A percentile compares a stretch with the other conserved stretches of the same genome.
Conservation (phyloP, 2,888 invertebrate genomes). For the Dolomedes plantarius region DNA sequence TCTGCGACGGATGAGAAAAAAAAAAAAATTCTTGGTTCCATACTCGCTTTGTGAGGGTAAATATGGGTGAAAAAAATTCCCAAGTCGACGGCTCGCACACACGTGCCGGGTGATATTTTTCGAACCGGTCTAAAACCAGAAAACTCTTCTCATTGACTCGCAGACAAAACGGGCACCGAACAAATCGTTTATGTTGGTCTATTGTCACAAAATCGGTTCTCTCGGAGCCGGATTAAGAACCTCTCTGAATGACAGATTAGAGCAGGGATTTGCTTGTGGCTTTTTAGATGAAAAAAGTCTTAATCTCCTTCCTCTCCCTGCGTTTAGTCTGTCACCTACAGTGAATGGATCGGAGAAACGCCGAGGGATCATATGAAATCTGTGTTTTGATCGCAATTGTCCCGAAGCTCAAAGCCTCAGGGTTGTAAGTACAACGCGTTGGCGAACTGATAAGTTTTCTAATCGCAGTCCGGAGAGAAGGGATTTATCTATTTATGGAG, state of each 20-base stretch:
- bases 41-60: not conserved
- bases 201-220: constrained; percentile 61
- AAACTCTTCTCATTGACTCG: constrained; percentile 39
- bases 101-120: constrained; percentile 51
- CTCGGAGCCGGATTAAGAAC: constrained; percentile 46
- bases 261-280: constrained; percentile 60
- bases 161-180: constrained; percentile 40
- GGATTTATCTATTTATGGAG: too few species aligned
- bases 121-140: not conserved
- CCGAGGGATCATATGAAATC: constrained; percentile 24
- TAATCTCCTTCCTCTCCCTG: constrained; percentile 32
- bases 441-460: constrained; percentile 6
- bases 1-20: not conserved
- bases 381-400: constrained; percentile 46
- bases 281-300: constrained; percentile 57
- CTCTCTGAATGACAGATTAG: constrained; percentile 49
- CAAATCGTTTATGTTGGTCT: constrained; percentile 61
- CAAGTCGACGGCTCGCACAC: constrained; percentile 4
- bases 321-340: constrained; percentile 18
- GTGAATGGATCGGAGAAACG: not conserved
- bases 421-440: constrained; percentile 17
- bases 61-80: not conserved
- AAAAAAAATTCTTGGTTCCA: not conserved
- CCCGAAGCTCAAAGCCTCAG: constrained; percentile 2
- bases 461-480: too few species aligned